Evolutionary conservation across 2,113 vertebrate genomes (phyloP), one percentile per base, ranked within the genome.

Genomic region (Thalassarche chlororhynchos): DNA sequence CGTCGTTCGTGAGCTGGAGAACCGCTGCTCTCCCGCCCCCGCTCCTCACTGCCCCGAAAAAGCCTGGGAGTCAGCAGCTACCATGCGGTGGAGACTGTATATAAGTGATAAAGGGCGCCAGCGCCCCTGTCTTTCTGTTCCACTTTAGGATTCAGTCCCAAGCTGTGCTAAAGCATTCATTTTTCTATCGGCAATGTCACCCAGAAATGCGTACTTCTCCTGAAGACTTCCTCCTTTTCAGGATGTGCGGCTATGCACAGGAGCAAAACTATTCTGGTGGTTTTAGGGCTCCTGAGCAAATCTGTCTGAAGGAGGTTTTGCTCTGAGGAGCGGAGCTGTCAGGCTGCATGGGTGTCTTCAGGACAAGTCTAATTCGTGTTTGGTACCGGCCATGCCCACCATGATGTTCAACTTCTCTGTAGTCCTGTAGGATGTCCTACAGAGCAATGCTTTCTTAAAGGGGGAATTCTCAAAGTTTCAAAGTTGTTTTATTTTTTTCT

Each of bases 31-130:
- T 51, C 11, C 74, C 12, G 52, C 4, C 32, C 47, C 68, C 12
- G 17, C 65, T 60, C 38, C n/a, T 6, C 32, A 14, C 36, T 1
- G n/a, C 12, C 34, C 47, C 40, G 4, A 6, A 25, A 28, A 10
- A 58, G 6, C 58, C 32, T 12, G n/a, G 34, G 19, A 16, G 24
- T 5, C 8, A n/a, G 38, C 42, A 7, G 1, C 4, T 1, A 6
- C 57, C 18, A 1, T 12, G 57, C 20, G 7, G 72, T 14, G 31
- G 16, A 8, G 28, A 1, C 31, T 5, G 18, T 3, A 10, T 10
- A 1, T 1, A 2, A 20, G 21, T 1, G 36, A 31, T 12, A 15
- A 29, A 34, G 47, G 26, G n/a, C 32, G 12, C 10, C 55, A 4
- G 3, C 2, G 34, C 5, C 34, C 12, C 8, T 4, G 5, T 25